Conservation (phyloP, 1,140 invertebrate species). For the Mactra quadrangularis region DNA sequence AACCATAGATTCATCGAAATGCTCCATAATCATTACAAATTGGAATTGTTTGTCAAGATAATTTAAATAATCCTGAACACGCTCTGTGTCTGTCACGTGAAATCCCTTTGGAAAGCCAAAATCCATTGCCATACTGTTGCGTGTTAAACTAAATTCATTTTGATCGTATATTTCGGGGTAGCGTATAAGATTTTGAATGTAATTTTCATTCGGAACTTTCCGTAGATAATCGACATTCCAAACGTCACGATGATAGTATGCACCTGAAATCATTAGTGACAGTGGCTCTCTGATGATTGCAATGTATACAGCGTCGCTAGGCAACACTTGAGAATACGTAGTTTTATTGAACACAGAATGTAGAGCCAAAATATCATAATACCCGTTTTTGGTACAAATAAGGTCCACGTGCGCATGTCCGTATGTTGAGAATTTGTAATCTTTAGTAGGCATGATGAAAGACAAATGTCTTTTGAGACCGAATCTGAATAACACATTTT, state of each 20-base stretch:
- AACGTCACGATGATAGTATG: conserved; percentile 65
- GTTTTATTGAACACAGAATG: conserved; percentile 51
- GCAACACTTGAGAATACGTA: conserved; percentile 40
- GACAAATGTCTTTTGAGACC: conserved; percentile 54
- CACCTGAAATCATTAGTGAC: conserved; percentile 45
- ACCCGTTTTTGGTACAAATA: conserved; percentile 1
- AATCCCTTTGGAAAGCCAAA: conserved; percentile 58
- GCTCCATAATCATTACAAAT: conserved; percentile 85
- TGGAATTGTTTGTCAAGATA: conserved; percentile 78
- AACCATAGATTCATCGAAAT: conserved; percentile 85
- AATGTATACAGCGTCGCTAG: conserved; percentile 48
- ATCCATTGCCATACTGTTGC: conserved; percentile 63
- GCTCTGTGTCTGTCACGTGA: conserved; percentile 14
- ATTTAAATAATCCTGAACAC: conserved; percentile 47
- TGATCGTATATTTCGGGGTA: conserved; percentile 61
- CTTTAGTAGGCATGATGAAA: conserved; percentile 40
- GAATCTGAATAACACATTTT: conserved; percentile 64
- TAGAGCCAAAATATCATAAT: conserved; percentile 59
- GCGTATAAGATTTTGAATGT: conserved; percentile 41
- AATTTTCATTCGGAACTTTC: conserved; percentile 25
- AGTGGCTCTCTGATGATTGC: conserved; percentile 62
- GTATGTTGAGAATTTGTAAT: conserved; percentile 50
- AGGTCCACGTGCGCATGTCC: not conserved
- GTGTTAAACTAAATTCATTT: conserved; percentile 53
- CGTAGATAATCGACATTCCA: conserved; percentile 38